phyloP scores from a whole-genome alignment of 2,113 vertebrate genomes.

The Physeter macrocephalus region DNA sequence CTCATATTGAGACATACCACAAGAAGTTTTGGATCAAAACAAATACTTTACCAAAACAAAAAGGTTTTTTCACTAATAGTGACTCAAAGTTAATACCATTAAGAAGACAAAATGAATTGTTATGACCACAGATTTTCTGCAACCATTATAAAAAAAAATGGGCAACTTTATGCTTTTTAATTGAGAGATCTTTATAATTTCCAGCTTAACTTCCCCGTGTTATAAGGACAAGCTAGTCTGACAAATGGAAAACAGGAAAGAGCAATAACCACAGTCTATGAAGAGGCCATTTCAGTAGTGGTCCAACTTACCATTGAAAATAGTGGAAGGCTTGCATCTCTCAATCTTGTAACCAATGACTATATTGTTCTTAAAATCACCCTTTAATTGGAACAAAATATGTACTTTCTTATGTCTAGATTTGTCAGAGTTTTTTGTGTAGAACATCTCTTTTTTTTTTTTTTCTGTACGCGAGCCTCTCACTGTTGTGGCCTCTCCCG shows the following conservation, averaged over 20 bases:
- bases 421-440: constrained; percentile 3
- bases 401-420: constrained; percentile 26
- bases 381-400: neutral
- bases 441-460: constrained; percentile 4
- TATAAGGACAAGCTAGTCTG: neutral
- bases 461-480: too few species aligned
- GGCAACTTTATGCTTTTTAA: neutral
- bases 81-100: neutral
- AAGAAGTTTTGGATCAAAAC: neutral
- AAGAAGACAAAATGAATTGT: neutral
- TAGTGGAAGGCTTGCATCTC: neutral
- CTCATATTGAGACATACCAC: neutral
- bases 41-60: neutral
- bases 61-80: neutral
- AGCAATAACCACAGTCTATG: neutral
- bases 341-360: neutral
- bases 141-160: neutral
- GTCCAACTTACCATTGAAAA: constrained; percentile 13
- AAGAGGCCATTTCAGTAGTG: neutral
- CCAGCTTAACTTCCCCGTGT: neutral
- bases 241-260: neutral
- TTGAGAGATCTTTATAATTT: neutral
- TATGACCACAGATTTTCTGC: neutral
- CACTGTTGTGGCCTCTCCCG: too few species aligned
- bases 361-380: constrained; percentile 27